These are phyloP conservation scores for Dioctria rufipes DNA, from an alignment of 2,888 invertebrate species.

Conservation along the genomic window DNA sequence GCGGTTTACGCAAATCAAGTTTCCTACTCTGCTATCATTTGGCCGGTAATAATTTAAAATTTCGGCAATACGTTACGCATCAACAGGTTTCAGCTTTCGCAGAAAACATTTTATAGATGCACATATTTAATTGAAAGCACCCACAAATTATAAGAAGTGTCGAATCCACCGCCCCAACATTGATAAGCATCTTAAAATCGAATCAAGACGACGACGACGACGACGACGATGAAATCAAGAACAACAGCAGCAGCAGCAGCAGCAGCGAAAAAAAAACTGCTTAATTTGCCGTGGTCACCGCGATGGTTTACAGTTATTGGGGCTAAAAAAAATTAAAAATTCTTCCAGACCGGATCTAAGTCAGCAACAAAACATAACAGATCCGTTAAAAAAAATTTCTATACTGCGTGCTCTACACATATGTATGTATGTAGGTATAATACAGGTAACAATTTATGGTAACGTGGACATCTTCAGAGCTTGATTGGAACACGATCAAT, in stretches of 20 bases:
- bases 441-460: too few relatives aligned
- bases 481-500: slow-evolving; percentile 19
- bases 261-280: not conserved
- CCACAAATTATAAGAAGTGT: slow-evolving; percentile 3
- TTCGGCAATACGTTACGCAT: not conserved
- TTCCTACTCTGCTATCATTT: not conserved
- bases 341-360: slow-evolving; percentile 43
- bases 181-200: not conserved
- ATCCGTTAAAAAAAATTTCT: not conserved
- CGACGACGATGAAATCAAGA: not conserved
- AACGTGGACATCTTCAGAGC: not conserved
- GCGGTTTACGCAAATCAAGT: not conserved
- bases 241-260: too few relatives aligned
- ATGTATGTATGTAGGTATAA: too few relatives aligned
- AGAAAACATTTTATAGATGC: not conserved
- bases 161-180: not conserved
- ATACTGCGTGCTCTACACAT: not conserved
- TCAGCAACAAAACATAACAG: slow-evolving; percentile 18
- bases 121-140: slow-evolving; percentile 7
- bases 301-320: slow-evolving; percentile 41
- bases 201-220: not conserved
- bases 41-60: not conserved
- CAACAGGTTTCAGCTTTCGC: not conserved
- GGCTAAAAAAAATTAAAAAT: slow-evolving; percentile 8
- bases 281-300: not conserved